Conservation (phyloP, 2,888 invertebrate genomes). For the Protonemura montana region DNA sequence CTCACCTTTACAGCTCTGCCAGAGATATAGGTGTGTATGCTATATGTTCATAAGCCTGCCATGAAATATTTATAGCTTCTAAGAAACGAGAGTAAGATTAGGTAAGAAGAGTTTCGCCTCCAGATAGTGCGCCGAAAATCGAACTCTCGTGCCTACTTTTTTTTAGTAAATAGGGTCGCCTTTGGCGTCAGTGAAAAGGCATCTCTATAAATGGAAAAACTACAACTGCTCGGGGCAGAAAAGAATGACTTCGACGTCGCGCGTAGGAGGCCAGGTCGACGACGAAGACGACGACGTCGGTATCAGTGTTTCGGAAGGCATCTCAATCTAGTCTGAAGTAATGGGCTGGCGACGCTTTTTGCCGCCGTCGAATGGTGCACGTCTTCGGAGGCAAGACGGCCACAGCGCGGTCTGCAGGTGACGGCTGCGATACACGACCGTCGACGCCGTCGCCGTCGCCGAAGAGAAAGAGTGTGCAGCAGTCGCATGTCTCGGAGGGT, state of each 20-base stretch:
- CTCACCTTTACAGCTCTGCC: neutral
- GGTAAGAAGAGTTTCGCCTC: neutral
- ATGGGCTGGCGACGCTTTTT: neutral
- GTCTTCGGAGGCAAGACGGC: neutral
- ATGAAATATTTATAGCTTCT: neutral
- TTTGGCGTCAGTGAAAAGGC: neutral
- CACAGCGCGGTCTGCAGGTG: neutral
- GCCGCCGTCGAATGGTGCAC: neutral
- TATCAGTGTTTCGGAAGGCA: conserved; percentile 7
- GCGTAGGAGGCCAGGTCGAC: neutral
- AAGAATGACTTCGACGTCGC: neutral
- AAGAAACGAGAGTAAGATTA: neutral
- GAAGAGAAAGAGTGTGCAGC: too few relatives aligned
- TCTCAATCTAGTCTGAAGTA: conserved; percentile 5
- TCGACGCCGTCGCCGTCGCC: too few relatives aligned
- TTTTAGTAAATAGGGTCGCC: neutral
- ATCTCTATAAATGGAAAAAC: conserved; percentile 12
- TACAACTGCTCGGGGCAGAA: neutral
- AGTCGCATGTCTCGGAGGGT: too few relatives aligned
- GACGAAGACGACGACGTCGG: neutral
- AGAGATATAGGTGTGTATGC: neutral
- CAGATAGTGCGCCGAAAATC: neutral
- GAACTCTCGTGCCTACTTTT: neutral
- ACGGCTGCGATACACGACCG: neutral
- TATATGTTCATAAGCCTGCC: neutral